phyloP scores from a whole-genome alignment of 2,113 vertebrate species.

The Ivindomyrus marchei region DNA sequence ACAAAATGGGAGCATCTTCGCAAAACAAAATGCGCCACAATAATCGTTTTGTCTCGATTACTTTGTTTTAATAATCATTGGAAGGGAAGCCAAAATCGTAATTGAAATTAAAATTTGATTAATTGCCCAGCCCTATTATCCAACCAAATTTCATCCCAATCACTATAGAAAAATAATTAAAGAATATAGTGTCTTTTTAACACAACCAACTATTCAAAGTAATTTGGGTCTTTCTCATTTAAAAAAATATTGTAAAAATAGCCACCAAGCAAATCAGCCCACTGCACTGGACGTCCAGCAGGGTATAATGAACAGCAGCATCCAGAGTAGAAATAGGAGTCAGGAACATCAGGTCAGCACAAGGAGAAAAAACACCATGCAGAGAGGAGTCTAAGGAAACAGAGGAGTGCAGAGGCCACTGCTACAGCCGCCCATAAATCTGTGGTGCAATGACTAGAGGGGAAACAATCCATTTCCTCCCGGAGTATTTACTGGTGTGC shows the following conservation, averaged over 20 bases:
- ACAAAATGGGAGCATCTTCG: not conserved
- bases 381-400: not conserved
- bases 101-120: not conserved
- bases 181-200: not conserved
- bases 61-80: not conserved
- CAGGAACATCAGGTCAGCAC: not conserved
- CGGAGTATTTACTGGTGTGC: not conserved
- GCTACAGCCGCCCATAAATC: not conserved
- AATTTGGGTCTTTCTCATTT: not conserved
- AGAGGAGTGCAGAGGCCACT: too few species aligned
- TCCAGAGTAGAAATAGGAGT: not conserved
- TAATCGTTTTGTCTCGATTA: not conserved
- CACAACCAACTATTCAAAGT: not conserved
- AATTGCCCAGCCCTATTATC: not conserved
- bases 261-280: not conserved
- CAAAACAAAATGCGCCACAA: too few species aligned
- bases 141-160: not conserved
- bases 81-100: not conserved
- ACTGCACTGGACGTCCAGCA: not conserved
- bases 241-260: not conserved
- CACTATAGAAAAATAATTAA: not conserved
- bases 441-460: not conserved
- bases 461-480: not conserved
- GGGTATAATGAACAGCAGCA: not conserved
- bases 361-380: not conserved